These are phyloP conservation scores for Catalaphyllia jardinei DNA, from an alignment of 64 coral and sea anemone genomes.

Conservation along the genomic window DNA sequence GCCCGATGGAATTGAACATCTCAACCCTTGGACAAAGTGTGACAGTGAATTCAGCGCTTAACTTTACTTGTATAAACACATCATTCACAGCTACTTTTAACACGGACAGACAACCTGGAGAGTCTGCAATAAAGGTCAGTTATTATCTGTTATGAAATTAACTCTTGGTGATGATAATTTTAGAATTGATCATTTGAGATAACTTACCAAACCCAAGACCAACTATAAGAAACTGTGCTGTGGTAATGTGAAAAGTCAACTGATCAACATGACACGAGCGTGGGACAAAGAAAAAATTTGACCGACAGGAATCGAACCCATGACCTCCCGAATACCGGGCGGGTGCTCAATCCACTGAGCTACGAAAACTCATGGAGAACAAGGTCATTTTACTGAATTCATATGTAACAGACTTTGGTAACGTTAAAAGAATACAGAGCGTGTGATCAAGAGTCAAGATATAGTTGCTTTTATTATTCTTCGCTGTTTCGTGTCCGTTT, in stretches of 20 bases:
- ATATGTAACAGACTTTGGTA: no score
- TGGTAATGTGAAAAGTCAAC: not conserved
- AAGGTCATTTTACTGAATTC: no score
- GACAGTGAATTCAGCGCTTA: slow-evolving; percentile 8
- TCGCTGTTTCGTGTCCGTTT: not conserved
- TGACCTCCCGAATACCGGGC: no score
- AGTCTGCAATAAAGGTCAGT: slow-evolving; percentile 28
- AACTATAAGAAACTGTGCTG: no score
- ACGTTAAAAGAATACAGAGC: no score
- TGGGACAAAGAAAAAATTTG: no score
- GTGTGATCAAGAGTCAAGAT: no score
- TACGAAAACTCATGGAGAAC: no score
- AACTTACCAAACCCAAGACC: not conserved
- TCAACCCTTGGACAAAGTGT: not conserved
- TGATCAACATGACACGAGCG: no score
- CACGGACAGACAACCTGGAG: slow-evolving; percentile 23
- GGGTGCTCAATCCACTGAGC: no score
- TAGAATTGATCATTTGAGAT: not conserved
- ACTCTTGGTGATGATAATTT: not conserved
- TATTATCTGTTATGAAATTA: not conserved
- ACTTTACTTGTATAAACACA: slow-evolving; percentile 36
- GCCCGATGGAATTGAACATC: slow-evolving; percentile 46
- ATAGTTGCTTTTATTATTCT: not conserved
- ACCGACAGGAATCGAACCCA: no score
- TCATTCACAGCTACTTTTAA: slow-evolving; percentile 24